Percentiles rank a stretch among this genome's conserved stretches.
phyloP scores from a whole-genome alignment of 1,140 invertebrate species.

The Drosophila pallidifrons region DNA sequence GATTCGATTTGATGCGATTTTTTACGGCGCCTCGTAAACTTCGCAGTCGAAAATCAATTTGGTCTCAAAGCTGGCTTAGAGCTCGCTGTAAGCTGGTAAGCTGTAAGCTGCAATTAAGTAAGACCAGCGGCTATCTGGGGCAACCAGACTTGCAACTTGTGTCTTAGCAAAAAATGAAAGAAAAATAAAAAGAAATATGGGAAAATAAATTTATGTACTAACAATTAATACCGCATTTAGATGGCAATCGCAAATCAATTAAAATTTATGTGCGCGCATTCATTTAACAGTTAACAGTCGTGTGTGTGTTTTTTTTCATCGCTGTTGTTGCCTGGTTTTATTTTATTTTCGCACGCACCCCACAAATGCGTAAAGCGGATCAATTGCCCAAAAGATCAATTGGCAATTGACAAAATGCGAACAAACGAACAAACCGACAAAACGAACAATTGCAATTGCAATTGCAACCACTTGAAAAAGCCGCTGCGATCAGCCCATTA shows the following conservation, averaged over 20 bases:
- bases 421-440: constrained; percentile 11
- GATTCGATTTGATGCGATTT: constrained; percentile 73
- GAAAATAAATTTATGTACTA: constrained; percentile 41
- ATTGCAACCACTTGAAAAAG: constrained; percentile 60
- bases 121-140: constrained; percentile 4
- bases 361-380: constrained; percentile 67
- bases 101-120: constrained; percentile 47
- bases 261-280: constrained; percentile 46
- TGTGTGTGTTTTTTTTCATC: constrained; percentile 20
- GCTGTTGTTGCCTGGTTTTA: constrained; percentile 6
- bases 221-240: constrained; percentile 75
- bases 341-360: constrained; percentile 56
- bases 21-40: constrained; percentile 72
- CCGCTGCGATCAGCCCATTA: constrained; percentile 40
- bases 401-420: constrained; percentile 70
- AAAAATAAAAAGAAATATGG: background rate
- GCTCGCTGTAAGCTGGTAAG: constrained; percentile 7
- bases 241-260: constrained; percentile 63
- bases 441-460: constrained; percentile 22
- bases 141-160: constrained; percentile 10
- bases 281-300: constrained; percentile 27
- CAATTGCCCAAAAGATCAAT: constrained; percentile 82
- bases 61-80: constrained; percentile 5
- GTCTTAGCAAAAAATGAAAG: background rate
- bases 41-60: constrained; percentile 71